Base-by-base conservation (phyloP, 2,113 vertebrate species). In the Gorsachius goisagi region DNA sequence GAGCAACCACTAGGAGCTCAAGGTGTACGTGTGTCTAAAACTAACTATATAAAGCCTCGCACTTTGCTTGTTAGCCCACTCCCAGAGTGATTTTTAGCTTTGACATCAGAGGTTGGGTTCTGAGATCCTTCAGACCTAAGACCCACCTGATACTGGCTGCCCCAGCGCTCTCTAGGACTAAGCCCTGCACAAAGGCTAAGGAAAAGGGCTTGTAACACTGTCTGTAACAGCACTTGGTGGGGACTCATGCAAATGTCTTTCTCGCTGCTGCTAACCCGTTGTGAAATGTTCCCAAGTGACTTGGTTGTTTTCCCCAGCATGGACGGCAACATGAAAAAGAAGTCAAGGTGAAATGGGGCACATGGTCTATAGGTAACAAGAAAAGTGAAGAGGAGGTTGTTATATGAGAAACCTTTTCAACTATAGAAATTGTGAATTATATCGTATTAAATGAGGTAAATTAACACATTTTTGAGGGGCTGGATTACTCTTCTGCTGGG, bases 61-160 rank as follows among this genome's bases (percentile, higher is more conserved):
- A 15, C 12, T 18, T 33, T 44, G 11, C 55, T 84, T 56, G 4
- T 53, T 87, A 44, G 9, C 35, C 35, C 20, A 30, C 17, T 35
- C 26, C 26, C 21, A 15, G 56, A 18, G 37, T 32, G 56, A 60
- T 19, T 85, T 86, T 47, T 60, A 37, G 3, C 44, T 85, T 64
- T 45, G 63, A 8, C 0, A 0, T 3, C 50, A 55, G 27, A 49
- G 23, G 20, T 4, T 71, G 68, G 18, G 8, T 41, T 91, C 55
- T 56, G n/a, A 63, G 67, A 27, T 21, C 35, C 53, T 67, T 44
- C 76, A 30, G 0, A 32, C 8, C 23, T 30, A 5, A 62, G 18
- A 27, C 33, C 63, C 59, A 18, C 9, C 33, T 63, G 5, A 0
- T 4, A 5, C 13, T 35, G 58, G 5, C 27, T 63, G 55, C 44